Base-by-base conservation (phyloP, 2,113 vertebrate genomes). In the Takifugu bimaculatus region DNA sequence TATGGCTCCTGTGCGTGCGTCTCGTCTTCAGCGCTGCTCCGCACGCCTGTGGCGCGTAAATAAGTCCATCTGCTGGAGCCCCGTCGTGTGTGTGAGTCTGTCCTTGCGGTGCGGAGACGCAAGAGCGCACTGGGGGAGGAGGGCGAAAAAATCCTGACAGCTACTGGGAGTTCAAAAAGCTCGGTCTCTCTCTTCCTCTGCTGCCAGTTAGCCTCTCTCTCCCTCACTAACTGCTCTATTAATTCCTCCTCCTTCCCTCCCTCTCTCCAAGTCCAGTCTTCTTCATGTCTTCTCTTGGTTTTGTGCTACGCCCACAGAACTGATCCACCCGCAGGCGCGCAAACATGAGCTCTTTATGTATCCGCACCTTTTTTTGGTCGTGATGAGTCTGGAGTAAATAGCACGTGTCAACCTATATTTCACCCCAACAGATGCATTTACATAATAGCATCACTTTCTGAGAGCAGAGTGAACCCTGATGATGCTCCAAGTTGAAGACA, bases 31-130 rank as follows among this genome's bases (percentile, higher is more conserved):
- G 79, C 76, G 69, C 77, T 86, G 79, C 72, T 84, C 83, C 81
- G 75, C 68, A 81, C 73, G 79, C 82, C 81, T 68, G 76, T 53
- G 66, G 80, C 72, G 84, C 64, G 71, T 77, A 81, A 85, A 84
- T 72, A 73, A 43, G 78, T 88, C 88, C 88, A 91, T 90, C 79
- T 75, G 82, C 74, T 54, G 66, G 73, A 65, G 82, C 78, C 75
- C 27, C 44, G 12, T 67, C 39, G 67, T 57, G 69, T 72, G 72
- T 61, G 75, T 0, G 15, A 59, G 67, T 65, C 57, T 42, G 57
- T 74, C 70, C 77, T 74, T 78, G 79, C 83, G 65, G 74, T 26
- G 59, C 57, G 56, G 77, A 57, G 77, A 86, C 68, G 65, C 45
- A 20, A 57, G 63, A 67, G 61, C 67, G 44, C 45, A 60, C 54